Evolutionary conservation across 92 coral and sea anemone species (phyloP), one percentile per base, ranked within the genome.

Genomic region (Nematostella vectensis): DNA sequence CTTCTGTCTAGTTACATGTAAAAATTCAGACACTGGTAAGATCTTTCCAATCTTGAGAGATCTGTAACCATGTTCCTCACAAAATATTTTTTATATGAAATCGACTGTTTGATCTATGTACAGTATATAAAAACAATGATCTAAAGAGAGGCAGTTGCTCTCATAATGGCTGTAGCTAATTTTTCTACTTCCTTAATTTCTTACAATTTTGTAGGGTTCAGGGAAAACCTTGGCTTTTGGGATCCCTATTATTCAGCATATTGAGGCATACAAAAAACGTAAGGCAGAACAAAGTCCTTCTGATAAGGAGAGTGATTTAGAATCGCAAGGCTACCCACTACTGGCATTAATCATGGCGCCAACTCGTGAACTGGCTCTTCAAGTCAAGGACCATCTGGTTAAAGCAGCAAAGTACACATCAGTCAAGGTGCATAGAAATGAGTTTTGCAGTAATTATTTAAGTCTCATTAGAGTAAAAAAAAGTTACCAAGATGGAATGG

Each of bases 191-290:
- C n/a, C n/a, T n/a, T n/a, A n/a, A n/a, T n/a, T n/a, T n/a, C n/a
- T n/a, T n/a, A n/a, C n/a, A n/a, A 24, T 27, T 24, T 10, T 42
- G 6, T 26, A 91, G 98, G 98, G 98, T 27, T 91, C 98, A 47
- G 98, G 98, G 8, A 91, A 91, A 54, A 91, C 98, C 17, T 56
- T 86, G 17, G 98, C 98, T 18, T 91, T 86, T 74, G 98, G 98
- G 2, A 61, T 91, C 30, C 98, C 96, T 37, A 69, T 91, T 31
- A 73, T 91, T 45, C 80, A 83, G 17, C 87, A 77, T 48, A 80
- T 91, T 55, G 48, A 85, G 25, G 72, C 61, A 1, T 19, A 48
- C 9, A 69, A 69, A 40, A 45, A 58, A 48, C 67, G 42, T 3
- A 29, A 29, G 50, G 62, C 25, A 25, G 50, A 55, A 22, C 42